A percentile compares a stretch with the other conserved stretches of the same genome.
These are phyloP conservation scores for Drosophila tanythrix DNA, from an alignment of 2,888 invertebrate species.

Conservation along the genomic window DNA sequence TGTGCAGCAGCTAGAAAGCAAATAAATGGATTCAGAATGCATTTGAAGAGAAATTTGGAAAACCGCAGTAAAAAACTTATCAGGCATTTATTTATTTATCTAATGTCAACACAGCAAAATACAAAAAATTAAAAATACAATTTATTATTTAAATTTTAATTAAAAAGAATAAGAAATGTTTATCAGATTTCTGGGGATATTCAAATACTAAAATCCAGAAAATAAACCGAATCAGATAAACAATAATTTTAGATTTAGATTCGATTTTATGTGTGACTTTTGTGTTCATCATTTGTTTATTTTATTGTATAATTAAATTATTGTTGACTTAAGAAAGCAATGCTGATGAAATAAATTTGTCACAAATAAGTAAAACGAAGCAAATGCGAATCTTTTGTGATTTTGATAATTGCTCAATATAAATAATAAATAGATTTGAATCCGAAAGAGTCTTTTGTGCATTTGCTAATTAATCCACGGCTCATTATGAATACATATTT, in stretches of 20 bases:
- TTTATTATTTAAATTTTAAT: neutral
- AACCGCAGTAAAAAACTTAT: neutral
- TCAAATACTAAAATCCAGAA: no score
- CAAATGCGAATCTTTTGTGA: neutral
- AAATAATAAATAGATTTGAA: neutral
- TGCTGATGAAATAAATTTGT: neutral
- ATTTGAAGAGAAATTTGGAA: neutral
- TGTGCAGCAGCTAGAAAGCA: neutral
- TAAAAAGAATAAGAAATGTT: neutral
- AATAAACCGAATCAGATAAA: no score
- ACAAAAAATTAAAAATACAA: neutral
- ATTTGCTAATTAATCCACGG: neutral
- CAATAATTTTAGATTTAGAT: no score
- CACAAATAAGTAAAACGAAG: neutral
- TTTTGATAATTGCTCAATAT: neutral
- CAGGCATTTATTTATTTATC: neutral
- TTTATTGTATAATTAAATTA: neutral
- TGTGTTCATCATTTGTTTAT: neutral
- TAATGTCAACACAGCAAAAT: neutral
- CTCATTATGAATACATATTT: neutral
- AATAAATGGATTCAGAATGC: neutral
- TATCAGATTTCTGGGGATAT: neutral
- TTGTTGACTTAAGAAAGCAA: neutral
- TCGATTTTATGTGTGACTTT: neutral
- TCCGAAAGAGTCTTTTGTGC: neutral